A percentile compares a stretch with the other conserved stretches of the same genome.
Evolutionary conservation across 2,888 invertebrate species (phyloP).

Genomic region (Archips xylosteana): DNA sequence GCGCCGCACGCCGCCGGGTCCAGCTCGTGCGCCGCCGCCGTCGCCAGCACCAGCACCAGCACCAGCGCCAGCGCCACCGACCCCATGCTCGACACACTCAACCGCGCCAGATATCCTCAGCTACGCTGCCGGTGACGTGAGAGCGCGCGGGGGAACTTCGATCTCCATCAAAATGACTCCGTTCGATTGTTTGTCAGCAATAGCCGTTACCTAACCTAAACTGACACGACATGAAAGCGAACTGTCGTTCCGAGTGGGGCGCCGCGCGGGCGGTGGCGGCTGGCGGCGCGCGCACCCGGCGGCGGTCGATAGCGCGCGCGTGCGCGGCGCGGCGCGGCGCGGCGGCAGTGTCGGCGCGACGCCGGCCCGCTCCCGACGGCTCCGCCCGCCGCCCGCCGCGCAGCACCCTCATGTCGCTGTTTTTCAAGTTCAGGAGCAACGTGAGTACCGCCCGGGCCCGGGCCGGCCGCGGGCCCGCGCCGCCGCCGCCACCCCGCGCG

Average conservation of each 20-base stretch:
- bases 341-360: conserved; percentile 62
- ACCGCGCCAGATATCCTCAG: not conserved
- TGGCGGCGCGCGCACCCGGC: conserved; percentile 22
- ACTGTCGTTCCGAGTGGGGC: conserved; percentile 2
- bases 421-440: conserved; percentile 83
- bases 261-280: conserved; percentile 14
- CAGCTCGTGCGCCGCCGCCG: conserved; percentile 77
- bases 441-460: conserved; percentile 68
- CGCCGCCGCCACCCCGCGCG: conserved; percentile 23
- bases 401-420: conserved; percentile 73
- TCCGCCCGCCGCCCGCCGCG: conserved; percentile 49
- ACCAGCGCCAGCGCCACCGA: conserved; percentile 32
- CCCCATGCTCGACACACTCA: too few species aligned
- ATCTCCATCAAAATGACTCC: conserved; percentile 4
- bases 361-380: conserved; percentile 46
- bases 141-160: not conserved
- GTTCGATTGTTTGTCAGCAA: conserved; percentile 28
- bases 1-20: conserved; percentile 89
- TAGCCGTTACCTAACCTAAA: conserved; percentile 16
- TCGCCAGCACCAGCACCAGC: conserved; percentile 54
- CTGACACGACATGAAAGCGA: conserved; percentile 6
- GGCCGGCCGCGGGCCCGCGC: conserved; percentile 21
- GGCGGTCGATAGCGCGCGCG: conserved; percentile 60
- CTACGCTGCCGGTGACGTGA: not conserved
- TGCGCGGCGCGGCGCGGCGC: conserved; percentile 55